phyloP scores from a whole-genome alignment of 1,140 invertebrate genomes.

The Olivierus martensii region DNA sequence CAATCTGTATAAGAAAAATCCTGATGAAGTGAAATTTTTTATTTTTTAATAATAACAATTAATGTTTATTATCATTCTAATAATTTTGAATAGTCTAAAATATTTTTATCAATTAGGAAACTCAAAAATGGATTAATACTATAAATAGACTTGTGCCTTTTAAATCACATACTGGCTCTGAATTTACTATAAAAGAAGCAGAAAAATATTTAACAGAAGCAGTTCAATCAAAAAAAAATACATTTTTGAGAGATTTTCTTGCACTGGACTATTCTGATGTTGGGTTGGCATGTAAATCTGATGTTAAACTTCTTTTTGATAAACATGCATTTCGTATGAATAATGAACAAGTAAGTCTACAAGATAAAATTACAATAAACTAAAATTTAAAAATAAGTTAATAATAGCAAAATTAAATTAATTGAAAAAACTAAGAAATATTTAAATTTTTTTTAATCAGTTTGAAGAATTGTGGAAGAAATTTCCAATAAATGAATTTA shows the following conservation, averaged over 20 bases:
- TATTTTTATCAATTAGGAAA: not conserved
- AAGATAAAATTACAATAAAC: too few relatives aligned
- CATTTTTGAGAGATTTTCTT: conserved; percentile 9
- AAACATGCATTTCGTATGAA: conserved; percentile 8
- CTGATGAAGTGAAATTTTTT: conserved; percentile 7
- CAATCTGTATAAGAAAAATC: not conserved
- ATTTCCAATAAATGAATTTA: conserved; percentile 9
- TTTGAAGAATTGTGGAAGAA: conserved; percentile 10
- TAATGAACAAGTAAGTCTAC: conserved; percentile 7
- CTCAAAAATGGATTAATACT: conserved; percentile 5
- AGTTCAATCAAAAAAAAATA: conserved; percentile 3
- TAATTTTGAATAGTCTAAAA: too few relatives aligned
- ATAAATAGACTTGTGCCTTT: conserved; percentile 5
- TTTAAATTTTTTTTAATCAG: too few relatives aligned
- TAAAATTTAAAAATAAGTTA: too few relatives aligned
- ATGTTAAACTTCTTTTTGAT: conserved; percentile 1
- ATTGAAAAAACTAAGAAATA: not conserved
- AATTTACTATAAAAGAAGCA: conserved; percentile 4
- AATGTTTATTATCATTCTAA: too few relatives aligned
- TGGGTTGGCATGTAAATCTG: conserved; percentile 9
- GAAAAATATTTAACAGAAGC: conserved; percentile 6
- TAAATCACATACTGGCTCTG: conserved; percentile 6
- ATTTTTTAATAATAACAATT: too few relatives aligned
- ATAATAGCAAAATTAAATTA: too few relatives aligned
- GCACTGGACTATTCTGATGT: conserved; percentile 9